A percentile compares a stretch with the other conserved stretches of the same genome.
phyloP scores from a whole-genome alignment of 2,113 vertebrate species.

The Centropristis striata region DNA sequence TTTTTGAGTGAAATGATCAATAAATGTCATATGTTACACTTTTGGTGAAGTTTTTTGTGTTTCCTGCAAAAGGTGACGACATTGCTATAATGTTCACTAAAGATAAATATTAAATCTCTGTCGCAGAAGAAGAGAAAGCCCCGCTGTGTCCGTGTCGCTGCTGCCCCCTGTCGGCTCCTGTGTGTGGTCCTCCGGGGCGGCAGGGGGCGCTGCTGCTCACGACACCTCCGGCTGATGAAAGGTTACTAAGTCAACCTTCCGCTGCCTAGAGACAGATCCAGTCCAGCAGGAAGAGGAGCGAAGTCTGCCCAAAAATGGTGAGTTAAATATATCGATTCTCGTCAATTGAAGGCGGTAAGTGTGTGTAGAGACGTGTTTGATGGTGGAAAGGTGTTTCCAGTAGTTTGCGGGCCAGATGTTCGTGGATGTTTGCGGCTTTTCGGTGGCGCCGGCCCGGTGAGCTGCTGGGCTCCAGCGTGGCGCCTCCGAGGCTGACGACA shows the following conservation, averaged over 20 bases:
- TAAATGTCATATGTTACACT: no score
- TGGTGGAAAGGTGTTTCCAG: not conserved
- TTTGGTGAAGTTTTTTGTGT: no score
- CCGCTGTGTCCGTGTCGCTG: not conserved
- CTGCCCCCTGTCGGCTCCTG: constrained; percentile 59
- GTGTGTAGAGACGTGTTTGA: not conserved
- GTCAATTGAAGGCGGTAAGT: accelerated
- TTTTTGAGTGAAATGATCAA: no score
- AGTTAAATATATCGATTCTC: not conserved
- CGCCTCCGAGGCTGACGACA: constrained; percentile 55
- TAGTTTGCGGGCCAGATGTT: constrained; percentile 47
- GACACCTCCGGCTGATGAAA: accelerated
- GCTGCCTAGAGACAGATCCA: accelerated
- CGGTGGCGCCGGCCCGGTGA: not conserved
- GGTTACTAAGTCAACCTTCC: not conserved
- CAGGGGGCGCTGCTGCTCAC: constrained; percentile 55
- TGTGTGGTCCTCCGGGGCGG: constrained; percentile 17
- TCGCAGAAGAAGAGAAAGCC: not conserved
- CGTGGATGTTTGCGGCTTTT: constrained; percentile 55
- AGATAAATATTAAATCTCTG: not conserved
- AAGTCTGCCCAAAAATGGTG: constrained; percentile 65
- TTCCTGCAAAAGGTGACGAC: no score
- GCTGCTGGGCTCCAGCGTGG: constrained; percentile 71
- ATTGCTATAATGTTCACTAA: no score
- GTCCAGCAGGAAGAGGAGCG: not conserved